Conservation (phyloP, 2,888 invertebrate species). For the Gibbula magus region DNA sequence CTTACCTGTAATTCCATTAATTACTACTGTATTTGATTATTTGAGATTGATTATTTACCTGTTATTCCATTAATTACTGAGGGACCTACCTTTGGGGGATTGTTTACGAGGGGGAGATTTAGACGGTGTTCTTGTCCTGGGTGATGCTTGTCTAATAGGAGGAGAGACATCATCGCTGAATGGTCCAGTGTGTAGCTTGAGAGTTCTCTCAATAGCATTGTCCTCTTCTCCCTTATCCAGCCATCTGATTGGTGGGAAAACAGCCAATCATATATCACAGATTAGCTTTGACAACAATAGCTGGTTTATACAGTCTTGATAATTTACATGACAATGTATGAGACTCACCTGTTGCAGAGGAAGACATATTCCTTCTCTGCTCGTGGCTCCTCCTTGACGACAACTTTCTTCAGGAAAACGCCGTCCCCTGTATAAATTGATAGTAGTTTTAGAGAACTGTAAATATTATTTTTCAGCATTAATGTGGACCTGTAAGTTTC, state of each 20-base stretch:
- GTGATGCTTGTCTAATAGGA: background rate
- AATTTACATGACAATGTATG: no score
- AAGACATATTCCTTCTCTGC: constrained; percentile 51
- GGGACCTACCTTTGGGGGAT: constrained; percentile 23
- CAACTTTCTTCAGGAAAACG: constrained; percentile 56
- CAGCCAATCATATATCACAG: background rate
- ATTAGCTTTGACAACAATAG: no score
- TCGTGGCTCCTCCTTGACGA: constrained; percentile 48
- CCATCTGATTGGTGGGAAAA: constrained; percentile 61
- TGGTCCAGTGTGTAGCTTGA: constrained; percentile 36
- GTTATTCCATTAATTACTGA: no score
- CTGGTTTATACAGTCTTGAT: no score
- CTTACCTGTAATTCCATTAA: no score
- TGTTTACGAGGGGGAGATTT: background rate
- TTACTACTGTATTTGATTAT: no score
- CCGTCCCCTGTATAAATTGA: constrained; percentile 50
- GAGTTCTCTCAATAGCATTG: constrained; percentile 60
- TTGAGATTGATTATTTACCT: no score
- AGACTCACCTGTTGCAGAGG: constrained; percentile 58
- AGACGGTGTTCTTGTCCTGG: background rate
- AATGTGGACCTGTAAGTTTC: background rate
- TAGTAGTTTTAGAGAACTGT: background rate
- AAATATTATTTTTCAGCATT: background rate
- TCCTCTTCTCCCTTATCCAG: constrained; percentile 72
- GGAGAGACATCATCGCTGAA: constrained; percentile 18